Base-by-base conservation (phyloP, 2,888 invertebrate species). In the Epinotia demarniana region DNA sequence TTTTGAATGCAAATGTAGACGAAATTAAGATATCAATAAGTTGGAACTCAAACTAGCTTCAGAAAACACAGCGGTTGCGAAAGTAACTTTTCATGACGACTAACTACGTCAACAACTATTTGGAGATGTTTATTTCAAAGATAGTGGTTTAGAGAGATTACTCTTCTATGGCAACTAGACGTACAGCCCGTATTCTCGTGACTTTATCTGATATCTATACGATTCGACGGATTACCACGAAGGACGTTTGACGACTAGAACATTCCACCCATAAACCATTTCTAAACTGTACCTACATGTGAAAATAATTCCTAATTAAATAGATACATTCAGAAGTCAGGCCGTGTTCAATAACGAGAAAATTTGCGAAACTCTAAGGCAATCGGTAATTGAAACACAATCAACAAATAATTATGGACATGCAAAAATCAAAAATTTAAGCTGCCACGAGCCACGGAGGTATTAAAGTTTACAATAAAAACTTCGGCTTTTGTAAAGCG, bases 181-280 rank as follows among this genome's bases (percentile, higher is more conserved):
- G 16, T 39, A 19, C 3, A 33, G 33, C 8, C n/a, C n/a, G 18
- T 53, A 16, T 49, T 39, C 23, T 69, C n/a, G 43, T 23, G 58
- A 58, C 19, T 49, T 55, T 60, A 39, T 66, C 58, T 64, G 64
- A 66, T 72, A 72, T 72, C 72, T 60, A 27, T 27, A 60, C 58
- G 58, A 58, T 33, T 49, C 19, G 63, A 60, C 18, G 66, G 66
- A 72, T 72, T 64, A 66, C 46, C 19, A 33, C 27, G 58, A 60
- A 66, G 49, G 66, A 64, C 58, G 49, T 12, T 58, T 43, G 23
- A 23, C 46, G 6, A 39, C 72, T 66, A 72, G 66, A 64, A 72
- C 58, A 66, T 72, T 72, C 64, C 23, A 60, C 11, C 53, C 53
- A 46, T 18, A 16, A 46, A 18, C 9, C 4, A 46, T 49, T 55